Evolutionary conservation across 2,113 vertebrate species (phyloP), one percentile per base, ranked within the genome.

Genomic region (Elanus axillaris): DNA sequence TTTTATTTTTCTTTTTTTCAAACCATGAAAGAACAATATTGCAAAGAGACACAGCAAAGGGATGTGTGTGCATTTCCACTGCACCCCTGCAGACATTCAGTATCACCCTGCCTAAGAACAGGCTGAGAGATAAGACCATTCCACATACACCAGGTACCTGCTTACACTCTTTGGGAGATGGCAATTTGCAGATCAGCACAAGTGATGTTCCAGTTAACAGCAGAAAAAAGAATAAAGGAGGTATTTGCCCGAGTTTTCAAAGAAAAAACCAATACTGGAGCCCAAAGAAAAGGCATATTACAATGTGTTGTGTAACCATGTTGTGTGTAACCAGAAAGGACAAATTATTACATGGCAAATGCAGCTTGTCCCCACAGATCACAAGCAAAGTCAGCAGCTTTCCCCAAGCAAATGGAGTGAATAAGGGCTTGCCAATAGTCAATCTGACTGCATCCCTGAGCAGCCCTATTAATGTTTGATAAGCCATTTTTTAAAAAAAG

Each of bases 391-490:
- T 32, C 74, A 79, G n/a, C 60, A 62, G 68, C 48, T 86, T 45
- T 68, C 60, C 62, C 32, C 3, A 2, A 16, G 40, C 27, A 36
- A 42, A 17, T 3, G 11, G 50, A 59, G 40, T 50, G 58, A 86
- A 22, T 21, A 42, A 55, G 68, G 62, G 20, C 43, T 90, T 91
- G 75, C 88, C 85, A 75, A 64, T 32, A 91, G 77, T 89, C 71
- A 48, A 34, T 55, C 66, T 31, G 77, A 85, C 59, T 38, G 63
- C 92, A 66, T 56, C 96, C 95, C 97, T 88, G 90, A 94, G 96
- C 72, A 90, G 62, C 78, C 59, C 47, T 38, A 21, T 42, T 90
- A 36, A 92, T 91, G 86, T 7, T 31, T 29, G 23, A 16, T 2
- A 13, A 68, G 45, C 40, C 74, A 78, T 22, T 52, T 55, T 13